Evolutionary conservation across 2,113 vertebrate genomes (phyloP).

Genomic region (Edolisoma coerulescens): DNA sequence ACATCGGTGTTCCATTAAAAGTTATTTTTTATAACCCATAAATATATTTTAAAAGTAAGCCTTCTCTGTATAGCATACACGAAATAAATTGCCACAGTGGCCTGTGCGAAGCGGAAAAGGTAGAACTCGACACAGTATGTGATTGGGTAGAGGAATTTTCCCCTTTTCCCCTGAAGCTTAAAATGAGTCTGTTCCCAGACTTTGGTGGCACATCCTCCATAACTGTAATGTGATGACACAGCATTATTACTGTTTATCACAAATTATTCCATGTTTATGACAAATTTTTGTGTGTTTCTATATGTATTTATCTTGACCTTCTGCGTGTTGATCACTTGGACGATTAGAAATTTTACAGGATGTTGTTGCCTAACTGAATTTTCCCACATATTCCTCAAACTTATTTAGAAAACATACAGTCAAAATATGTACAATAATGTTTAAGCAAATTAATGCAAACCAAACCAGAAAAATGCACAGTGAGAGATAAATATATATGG

Average conservation of each 20-base stretch:
- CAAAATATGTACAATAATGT: not conserved
- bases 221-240: not conserved
- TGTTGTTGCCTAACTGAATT: not conserved
- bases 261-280: not conserved
- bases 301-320: not conserved
- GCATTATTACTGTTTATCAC: not conserved
- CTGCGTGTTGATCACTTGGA: not conserved
- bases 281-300: not conserved
- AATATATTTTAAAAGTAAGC: not conserved
- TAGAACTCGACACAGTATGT: not conserved
- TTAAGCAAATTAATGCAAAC: not conserved
- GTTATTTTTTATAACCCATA: not conserved
- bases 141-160: not conserved
- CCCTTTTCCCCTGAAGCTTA: not conserved
- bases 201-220: not conserved
- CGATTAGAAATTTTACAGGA: not conserved
- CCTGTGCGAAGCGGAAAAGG: not conserved
- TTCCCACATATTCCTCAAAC: not conserved
- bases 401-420: not conserved
- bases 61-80: not conserved
- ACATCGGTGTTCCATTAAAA: not conserved
- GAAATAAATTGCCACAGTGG: not conserved
- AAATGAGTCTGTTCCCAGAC: not conserved
- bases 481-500: not conserved
- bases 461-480: not conserved